phyloP scores from a whole-genome alignment of 1,140 invertebrate genomes.

The Caenorhabditis latens region DNA sequence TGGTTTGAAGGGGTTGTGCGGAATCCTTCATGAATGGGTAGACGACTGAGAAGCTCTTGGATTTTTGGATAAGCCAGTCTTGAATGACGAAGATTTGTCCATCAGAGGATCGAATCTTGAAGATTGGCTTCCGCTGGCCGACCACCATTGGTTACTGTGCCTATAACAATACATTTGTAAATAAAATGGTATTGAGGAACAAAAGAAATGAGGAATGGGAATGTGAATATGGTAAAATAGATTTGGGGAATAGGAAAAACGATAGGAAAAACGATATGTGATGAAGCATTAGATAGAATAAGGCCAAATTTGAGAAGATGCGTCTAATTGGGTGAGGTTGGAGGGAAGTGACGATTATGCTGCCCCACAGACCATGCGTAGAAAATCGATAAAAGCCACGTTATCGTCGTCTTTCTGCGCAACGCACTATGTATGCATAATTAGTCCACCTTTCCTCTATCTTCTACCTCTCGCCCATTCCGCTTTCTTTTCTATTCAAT shows the following conservation, averaged over 20 bases:
- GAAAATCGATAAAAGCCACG: conserved; percentile 42
- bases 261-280: no score
- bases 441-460: conserved; percentile 32
- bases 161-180: background rate
- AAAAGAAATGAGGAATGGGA: background rate
- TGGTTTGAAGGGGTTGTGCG: background rate
- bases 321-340: no score
- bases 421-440: conserved; percentile 53
- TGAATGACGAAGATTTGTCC: background rate
- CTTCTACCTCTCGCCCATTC: background rate
- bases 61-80: conserved; percentile 23
- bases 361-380: background rate
- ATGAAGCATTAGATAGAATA: no score
- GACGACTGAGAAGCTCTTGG: conserved; percentile 10
- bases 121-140: background rate
- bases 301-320: no score
- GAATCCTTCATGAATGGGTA: background rate
- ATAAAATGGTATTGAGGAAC: background rate
- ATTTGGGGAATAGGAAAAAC: no score
- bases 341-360: background rate
- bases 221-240: no score
- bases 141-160: conserved; percentile 35
- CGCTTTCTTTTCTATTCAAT: background rate
- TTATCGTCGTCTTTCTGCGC: conserved; percentile 24
- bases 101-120: conserved; percentile 20